Base-by-base conservation (phyloP, 2,888 invertebrate genomes). In the Silvanus unidentatus region DNA sequence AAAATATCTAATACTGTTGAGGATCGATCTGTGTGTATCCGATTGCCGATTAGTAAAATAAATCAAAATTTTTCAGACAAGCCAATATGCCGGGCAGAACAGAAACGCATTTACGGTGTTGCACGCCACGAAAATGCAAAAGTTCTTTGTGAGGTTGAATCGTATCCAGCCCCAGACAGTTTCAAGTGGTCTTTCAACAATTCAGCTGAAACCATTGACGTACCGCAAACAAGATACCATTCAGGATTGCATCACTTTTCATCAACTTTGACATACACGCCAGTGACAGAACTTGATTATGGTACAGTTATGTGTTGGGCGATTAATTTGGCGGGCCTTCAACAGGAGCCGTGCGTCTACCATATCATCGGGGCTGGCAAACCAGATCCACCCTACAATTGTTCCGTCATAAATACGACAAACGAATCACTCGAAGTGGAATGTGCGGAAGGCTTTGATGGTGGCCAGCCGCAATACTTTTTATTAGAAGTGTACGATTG, bases 111-210 rank as follows among this genome's bases (percentile, higher is more conserved):
- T 48, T 91, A 91, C 57, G 91, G 90, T 1, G 88, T 89, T 1
- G 89, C 89, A 1, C 77, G 88, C 47, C 84, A 86, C 66, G 90
- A 91, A 69, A 81, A 84, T 43, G 86, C 87, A 1, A 81, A 81
- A 65, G 82, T 92, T 45, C 74, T 81, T 39, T 92, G 92, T 68
- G 85, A 86, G 70, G 91, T 92, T 37, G 89, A 91, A 63, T 84
- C 90, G 14, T 89, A 85, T 69, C 91, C 92, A 11, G 79, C 82
- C 1, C 89, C 88, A 1, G 84, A 85, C 63, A 84, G 79, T 63
- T 92, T 90, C 71, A 85, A 85, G 60, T 92, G 92, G 92, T 82
- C 84, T 16, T 87, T 93, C 69, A 94, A 94, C 75, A 92, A 90
- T 73, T 88, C 90, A 30, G 83, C 87, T 54, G 88, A 89, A 66